Percentiles rank a stretch among this genome's conserved stretches.
These are phyloP conservation scores for Diadromus collaris DNA, from an alignment of 2,888 invertebrate genomes.

Conservation along the genomic window DNA sequence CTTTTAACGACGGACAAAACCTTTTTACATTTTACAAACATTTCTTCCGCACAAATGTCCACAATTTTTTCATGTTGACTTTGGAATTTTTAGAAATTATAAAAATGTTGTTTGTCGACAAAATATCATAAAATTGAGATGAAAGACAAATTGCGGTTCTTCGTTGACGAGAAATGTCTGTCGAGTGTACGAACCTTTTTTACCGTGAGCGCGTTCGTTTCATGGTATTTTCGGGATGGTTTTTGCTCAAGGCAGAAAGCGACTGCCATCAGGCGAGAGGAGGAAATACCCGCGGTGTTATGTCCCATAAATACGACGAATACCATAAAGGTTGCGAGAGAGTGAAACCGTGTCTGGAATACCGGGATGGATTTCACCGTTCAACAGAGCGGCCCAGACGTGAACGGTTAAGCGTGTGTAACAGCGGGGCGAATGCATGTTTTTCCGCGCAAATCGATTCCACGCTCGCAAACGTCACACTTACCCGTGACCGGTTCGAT, in stretches of 20 bases:
- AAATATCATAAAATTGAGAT: too few relatives aligned
- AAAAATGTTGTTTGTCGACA: too few relatives aligned
- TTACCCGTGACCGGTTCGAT: background rate
- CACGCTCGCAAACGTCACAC: background rate
- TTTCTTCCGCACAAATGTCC: too few relatives aligned
- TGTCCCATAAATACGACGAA: constrained; percentile 74
- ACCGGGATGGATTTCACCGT: constrained; percentile 53
- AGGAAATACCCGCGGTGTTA: constrained; percentile 70
- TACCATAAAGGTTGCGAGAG: constrained; percentile 70
- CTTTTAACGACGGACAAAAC: background rate
- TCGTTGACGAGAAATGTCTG: too few relatives aligned
- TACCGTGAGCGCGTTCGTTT: constrained; percentile 62
- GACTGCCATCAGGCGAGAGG: constrained; percentile 66
- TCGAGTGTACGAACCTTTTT: too few relatives aligned
- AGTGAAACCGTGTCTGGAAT: constrained; percentile 51
- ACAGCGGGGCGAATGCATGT: constrained; percentile 16
- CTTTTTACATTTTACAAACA: too few relatives aligned
- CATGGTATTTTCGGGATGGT: constrained; percentile 63
- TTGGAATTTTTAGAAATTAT: too few relatives aligned
- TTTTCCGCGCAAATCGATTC: constrained; percentile 9
- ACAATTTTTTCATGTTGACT: too few relatives aligned
- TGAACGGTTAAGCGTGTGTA: constrained; percentile 4
- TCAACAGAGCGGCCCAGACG: constrained; percentile 24
- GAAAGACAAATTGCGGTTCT: too few relatives aligned
- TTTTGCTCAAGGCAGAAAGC: constrained; percentile 69